Percentiles rank a stretch among this genome's conserved stretches.
Conservation (phyloP, 1,140 invertebrate species). For the Notospermus geniculatus region DNA sequence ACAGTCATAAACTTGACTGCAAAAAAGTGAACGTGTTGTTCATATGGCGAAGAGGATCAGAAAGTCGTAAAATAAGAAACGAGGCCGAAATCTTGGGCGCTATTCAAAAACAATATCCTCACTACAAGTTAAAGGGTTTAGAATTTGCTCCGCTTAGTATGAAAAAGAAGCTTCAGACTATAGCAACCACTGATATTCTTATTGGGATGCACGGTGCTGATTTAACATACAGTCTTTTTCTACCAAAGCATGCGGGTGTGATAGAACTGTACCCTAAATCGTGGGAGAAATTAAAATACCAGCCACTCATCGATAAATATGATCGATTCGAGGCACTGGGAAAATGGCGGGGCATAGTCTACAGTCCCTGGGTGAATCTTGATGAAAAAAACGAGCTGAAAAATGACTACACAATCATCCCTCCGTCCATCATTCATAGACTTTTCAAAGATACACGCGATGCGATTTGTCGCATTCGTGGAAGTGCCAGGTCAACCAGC, state of each 20-base stretch:
- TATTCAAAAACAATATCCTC: constrained; percentile 15
- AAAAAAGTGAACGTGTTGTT: constrained; percentile 33
- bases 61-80: constrained; percentile 42
- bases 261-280: constrained; percentile 78
- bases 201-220: constrained; percentile 97
- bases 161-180: constrained; percentile 34
- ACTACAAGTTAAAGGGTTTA: constrained; percentile 26
- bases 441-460: not conserved
- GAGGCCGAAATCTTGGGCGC: constrained; percentile 32
- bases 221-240: constrained; percentile 86
- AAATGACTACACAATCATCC: constrained; percentile 31
- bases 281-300: constrained; percentile 30
- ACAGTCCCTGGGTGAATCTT: constrained; percentile 40
- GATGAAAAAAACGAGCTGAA: constrained; percentile 32
- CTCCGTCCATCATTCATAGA: constrained; percentile 1
- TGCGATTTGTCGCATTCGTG: too few relatives aligned
- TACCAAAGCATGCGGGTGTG: constrained; percentile 90
- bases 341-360: constrained; percentile 42
- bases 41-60: constrained; percentile 39
- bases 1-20: constrained; percentile 35
- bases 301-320: constrained; percentile 26
- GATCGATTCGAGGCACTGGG: constrained; percentile 43
- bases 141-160: constrained; percentile 39
- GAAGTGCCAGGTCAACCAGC: too few relatives aligned
- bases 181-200: constrained; percentile 79